phyloP scores from a whole-genome alignment of 2,888 invertebrate species.

The Tromatobia lineatoria region DNA sequence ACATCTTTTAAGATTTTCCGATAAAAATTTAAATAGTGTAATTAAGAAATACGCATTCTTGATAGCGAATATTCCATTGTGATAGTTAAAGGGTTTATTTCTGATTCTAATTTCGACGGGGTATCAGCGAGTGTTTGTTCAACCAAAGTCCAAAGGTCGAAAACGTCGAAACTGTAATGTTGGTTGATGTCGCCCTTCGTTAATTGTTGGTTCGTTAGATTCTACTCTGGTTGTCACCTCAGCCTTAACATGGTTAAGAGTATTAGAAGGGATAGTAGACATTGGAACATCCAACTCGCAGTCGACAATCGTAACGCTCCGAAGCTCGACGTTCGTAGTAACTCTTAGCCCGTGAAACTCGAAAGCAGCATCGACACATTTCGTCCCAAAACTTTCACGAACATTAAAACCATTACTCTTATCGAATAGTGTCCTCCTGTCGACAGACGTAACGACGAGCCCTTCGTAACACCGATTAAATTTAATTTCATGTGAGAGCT shows the following conservation, averaged over 20 bases:
- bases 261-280: slow-evolving; percentile 8
- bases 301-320: slow-evolving; percentile 34
- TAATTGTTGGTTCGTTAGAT: slow-evolving; percentile 18
- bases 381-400: slow-evolving; percentile 8
- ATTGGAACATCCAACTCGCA: slow-evolving; percentile 31
- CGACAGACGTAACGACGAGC: background rate
- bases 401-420: slow-evolving; percentile 38
- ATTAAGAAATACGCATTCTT: too few species aligned
- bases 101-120: background rate
- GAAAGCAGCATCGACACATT: slow-evolving; percentile 1
- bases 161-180: slow-evolving; percentile 24
- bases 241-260: slow-evolving; percentile 51
- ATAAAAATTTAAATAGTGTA: too few species aligned
- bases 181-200: slow-evolving; percentile 22
- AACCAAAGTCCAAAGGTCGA: background rate
- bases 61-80: too few species aligned
- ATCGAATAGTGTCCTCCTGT: background rate
- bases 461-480: background rate
- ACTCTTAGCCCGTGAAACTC: slow-evolving; percentile 13
- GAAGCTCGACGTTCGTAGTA: slow-evolving; percentile 12
- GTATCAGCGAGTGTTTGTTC: background rate
- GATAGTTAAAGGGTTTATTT: background rate
- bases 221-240: slow-evolving; percentile 37
- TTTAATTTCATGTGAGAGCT: background rate
- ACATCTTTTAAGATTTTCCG: too few species aligned